These are phyloP conservation scores for Neelides sp. DNA, from an alignment of 1,140 invertebrate species.

Conservation along the genomic window DNA sequence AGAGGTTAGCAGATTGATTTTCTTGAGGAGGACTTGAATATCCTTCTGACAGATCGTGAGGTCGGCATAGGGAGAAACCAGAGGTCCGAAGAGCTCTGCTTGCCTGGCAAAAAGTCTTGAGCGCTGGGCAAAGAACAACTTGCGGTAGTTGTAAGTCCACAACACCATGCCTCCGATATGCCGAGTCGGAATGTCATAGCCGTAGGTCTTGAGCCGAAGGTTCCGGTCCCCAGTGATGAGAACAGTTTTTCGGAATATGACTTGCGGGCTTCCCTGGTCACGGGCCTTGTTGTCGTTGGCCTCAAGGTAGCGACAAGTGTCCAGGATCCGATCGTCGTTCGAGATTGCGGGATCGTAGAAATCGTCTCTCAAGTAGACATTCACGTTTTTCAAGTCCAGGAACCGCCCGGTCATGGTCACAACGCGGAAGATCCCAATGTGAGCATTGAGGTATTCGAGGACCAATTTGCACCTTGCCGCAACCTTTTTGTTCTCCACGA, in stretches of 20 bases:
- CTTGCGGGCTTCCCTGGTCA: conserved; percentile 7
- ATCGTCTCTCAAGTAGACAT: conserved; percentile 12
- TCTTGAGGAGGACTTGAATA: neutral
- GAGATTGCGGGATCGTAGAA: conserved; percentile 6
- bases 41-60: too few relatives aligned
- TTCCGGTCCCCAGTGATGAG: conserved; percentile 15
- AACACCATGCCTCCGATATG: neutral
- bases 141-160: conserved; percentile 5
- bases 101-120: neutral
- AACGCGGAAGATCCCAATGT: conserved; percentile 3
- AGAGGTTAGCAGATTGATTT: neutral
- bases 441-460: conserved; percentile 6
- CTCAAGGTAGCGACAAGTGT: conserved; percentile 17
- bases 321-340: conserved; percentile 26
- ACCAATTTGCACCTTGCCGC: conserved; percentile 3
- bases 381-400: neutral
- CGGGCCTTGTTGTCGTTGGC: neutral
- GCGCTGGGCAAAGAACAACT: neutral
- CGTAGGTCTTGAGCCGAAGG: conserved; percentile 1
- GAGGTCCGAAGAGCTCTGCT: neutral
- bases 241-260: conserved; percentile 19
- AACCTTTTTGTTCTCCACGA: neutral
- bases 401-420: conserved; percentile 9
- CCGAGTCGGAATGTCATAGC: conserved; percentile 11
- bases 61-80: too few relatives aligned